A percentile compares a stretch with the other conserved stretches of the same genome.
phyloP scores from a whole-genome alignment of 2,113 vertebrate genomes.

The Chunga burmeisteri region DNA sequence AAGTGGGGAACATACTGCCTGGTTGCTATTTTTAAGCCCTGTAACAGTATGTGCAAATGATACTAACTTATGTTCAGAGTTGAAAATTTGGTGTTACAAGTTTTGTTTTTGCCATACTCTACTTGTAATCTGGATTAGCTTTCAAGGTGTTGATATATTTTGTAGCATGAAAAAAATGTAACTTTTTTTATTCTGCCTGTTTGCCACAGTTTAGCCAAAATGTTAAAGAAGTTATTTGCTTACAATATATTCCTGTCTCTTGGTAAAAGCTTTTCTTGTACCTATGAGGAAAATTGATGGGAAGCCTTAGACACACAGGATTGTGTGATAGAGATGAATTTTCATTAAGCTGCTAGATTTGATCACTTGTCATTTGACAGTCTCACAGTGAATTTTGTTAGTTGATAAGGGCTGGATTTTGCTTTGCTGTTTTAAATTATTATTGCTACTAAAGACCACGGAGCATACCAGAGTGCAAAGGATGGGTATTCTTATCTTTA shows the following conservation, averaged over 20 bases:
- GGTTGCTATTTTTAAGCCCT: conserved; percentile 44
- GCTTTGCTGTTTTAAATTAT: neutral
- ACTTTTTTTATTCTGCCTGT: neutral
- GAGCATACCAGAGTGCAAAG: neutral
- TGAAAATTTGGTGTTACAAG: neutral
- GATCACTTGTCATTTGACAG: neutral
- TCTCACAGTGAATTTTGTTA: neutral
- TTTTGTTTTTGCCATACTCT: neutral
- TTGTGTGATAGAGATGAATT: neutral
- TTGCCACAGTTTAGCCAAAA: neutral
- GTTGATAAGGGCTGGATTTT: neutral
- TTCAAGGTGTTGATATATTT: neutral
- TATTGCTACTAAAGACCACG: neutral
- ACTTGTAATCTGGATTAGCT: neutral
- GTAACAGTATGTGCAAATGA: neutral
- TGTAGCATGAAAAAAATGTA: neutral
- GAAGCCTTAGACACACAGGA: neutral
- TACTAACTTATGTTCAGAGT: neutral
- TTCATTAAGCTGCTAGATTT: neutral
- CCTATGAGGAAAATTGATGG: neutral
- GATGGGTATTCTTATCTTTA: neutral
- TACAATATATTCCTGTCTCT: neutral
- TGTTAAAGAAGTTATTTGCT: neutral
- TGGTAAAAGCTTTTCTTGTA: neutral
- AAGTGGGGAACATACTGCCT: conserved; percentile 2